These are phyloP conservation scores for Dolichopus griseipennis DNA, from an alignment of 2,888 invertebrate species.

Conservation along the genomic window DNA sequence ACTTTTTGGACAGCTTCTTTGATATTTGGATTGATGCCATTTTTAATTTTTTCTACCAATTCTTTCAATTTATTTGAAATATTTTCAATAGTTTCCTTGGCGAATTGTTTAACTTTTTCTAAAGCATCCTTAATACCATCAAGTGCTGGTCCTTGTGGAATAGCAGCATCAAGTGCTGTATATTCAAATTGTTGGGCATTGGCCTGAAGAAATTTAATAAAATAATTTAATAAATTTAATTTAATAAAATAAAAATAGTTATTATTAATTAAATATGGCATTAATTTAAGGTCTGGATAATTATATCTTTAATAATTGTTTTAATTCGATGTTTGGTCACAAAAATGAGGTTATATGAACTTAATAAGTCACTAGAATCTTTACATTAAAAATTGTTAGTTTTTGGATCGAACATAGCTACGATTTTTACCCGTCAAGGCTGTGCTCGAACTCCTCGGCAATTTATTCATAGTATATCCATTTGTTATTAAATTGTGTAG, in stretches of 20 bases:
- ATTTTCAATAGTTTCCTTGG: not conserved
- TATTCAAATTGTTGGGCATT: not conserved
- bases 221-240: not conserved
- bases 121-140: not conserved
- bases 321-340: too few relatives aligned
- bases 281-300: too few relatives aligned
- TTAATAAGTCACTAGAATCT: too few relatives aligned
- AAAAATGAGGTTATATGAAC: too few relatives aligned
- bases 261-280: not conserved
- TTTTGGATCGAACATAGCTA: too few relatives aligned
- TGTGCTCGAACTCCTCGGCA: too few relatives aligned
- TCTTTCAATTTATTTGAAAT: not conserved
- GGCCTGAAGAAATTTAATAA: not conserved
- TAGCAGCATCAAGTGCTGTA: not conserved
- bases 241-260: not conserved
- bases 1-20: not conserved
- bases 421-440: too few relatives aligned
- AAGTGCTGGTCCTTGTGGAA: not conserved
- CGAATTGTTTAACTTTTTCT: constrained; percentile 5
- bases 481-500: too few relatives aligned
- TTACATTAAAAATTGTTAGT: too few relatives aligned
- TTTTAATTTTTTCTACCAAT: not conserved
- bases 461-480: too few relatives aligned
- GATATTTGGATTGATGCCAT: not conserved
- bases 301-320: too few relatives aligned